Evolutionary conservation across 2,888 invertebrate genomes (phyloP).

Genomic region (Agrochola lychnidis): DNA sequence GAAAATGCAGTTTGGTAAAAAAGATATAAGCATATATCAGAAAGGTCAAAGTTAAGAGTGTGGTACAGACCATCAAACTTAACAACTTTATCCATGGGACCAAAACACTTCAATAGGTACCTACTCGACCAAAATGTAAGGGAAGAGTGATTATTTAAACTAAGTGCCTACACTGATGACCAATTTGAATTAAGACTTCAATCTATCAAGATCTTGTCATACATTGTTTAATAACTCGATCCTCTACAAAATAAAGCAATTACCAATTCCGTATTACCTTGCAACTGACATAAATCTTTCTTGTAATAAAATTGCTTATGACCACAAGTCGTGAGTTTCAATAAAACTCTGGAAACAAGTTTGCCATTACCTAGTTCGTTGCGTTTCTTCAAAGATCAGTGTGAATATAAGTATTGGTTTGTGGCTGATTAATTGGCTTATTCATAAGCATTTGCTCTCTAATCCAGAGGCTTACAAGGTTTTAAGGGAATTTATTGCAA

Average conservation of each 20-base stretch:
- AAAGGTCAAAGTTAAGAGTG: no score
- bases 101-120: no score
- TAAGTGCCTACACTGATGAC: not conserved
- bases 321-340: constrained; percentile 8
- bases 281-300: constrained; percentile 6
- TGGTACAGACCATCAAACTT: no score
- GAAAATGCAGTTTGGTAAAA: no score
- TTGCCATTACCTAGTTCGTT: not conserved
- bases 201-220: not conserved
- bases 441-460: not conserved
- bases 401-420: not conserved
- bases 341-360: constrained; percentile 4
- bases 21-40: no score
- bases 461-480: constrained; percentile 6
- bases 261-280: not conserved
- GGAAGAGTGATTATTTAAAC: not conserved
- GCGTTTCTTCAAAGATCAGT: not conserved
- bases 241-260: constrained; percentile 9
- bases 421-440: constrained; percentile 10
- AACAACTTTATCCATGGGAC: no score
- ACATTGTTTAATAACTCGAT: constrained; percentile 8
- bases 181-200: not conserved
- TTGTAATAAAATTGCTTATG: constrained; percentile 13
- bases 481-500: constrained; percentile 5
- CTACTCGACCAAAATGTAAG: not conserved